Evolutionary conservation across 2,113 vertebrate genomes (phyloP), one percentile per base, ranked within the genome.

Genomic region (Nansenia antarctica): DNA sequence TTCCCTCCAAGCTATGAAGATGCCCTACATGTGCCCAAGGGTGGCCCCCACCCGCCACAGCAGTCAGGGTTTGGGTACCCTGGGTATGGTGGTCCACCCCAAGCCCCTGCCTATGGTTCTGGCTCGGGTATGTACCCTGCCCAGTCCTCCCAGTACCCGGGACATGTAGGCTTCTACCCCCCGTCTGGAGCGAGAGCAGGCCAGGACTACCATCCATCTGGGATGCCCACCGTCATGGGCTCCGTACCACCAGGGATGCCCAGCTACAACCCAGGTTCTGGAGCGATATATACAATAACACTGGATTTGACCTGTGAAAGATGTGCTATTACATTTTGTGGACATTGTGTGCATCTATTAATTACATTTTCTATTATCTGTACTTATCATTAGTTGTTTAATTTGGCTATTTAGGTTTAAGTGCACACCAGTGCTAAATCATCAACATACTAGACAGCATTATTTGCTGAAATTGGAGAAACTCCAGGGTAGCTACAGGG

Each of bases 1-100:
- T 71, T 63, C 32, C 90, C 91, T 76, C 90, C 90, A 22, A 54
- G 84, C n/a, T 92, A 92, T 11, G 91, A 92, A 64, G 89, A 89
- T 0, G 82, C 87, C 0, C 39, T 86, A 9, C 67, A 78, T 7
- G 74, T 69, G 1, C 81, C 84, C 1, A 87, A 84, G 70, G 63
- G 72, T 57, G 86, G 39, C 11, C 79, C 69, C 49, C 69, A 69
- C 62, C 83, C 85, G 14, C 49, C 85, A 15, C 49, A 34, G 3
- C 74, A 45, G 31, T 52, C 65, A 3, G 77, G 74, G 3, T 70
- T 70, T 37, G 74, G 68, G 18, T 63, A 74, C 39, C 26, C 66
- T 24, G 65, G 54, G 7, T 74, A 70, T 2, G 65, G 37, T 22
- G 69, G n/a, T 30, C 77, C 88, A 47, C 26, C 31, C 4, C 64